Evolutionary conservation across 2,113 vertebrate genomes (phyloP).

Genomic region (Holacanthus passer): DNA sequence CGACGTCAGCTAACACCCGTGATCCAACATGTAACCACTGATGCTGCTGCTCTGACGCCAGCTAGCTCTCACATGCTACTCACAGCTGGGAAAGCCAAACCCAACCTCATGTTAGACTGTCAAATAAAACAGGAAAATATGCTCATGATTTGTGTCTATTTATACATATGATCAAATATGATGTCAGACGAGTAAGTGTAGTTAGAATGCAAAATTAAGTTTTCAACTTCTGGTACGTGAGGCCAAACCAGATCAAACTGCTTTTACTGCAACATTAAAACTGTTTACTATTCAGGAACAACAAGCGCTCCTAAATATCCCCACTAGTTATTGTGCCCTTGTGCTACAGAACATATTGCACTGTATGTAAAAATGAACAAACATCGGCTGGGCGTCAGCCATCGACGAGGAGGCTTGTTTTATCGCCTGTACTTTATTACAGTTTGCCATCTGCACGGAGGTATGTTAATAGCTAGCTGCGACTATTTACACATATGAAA

Average conservation of each 20-base stretch:
- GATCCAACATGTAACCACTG: slow-evolving; percentile 66
- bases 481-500: slow-evolving; percentile 85
- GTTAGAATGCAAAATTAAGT: slow-evolving; percentile 57
- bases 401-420: slow-evolving; percentile 81
- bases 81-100: slow-evolving; percentile 24
- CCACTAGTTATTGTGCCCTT: slow-evolving; percentile 83
- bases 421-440: slow-evolving; percentile 88
- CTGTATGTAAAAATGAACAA: slow-evolving; percentile 85
- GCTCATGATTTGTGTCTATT: not conserved
- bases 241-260: slow-evolving; percentile 70
- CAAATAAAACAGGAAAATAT: slow-evolving; percentile 14
- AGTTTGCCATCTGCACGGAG: slow-evolving; percentile 88
- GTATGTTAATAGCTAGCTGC: slow-evolving; percentile 88
- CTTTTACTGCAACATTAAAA: slow-evolving; percentile 80
- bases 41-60: slow-evolving; percentile 38
- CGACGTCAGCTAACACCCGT: slow-evolving; percentile 61
- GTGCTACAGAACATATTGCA: slow-evolving; percentile 83
- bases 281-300: slow-evolving; percentile 84
- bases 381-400: slow-evolving; percentile 82
- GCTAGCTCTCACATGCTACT: slow-evolving; percentile 39
- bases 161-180: slow-evolving; percentile 37
- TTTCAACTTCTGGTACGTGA: slow-evolving; percentile 64
- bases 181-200: slow-evolving; percentile 31
- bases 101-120: slow-evolving; percentile 15
- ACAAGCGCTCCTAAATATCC: slow-evolving; percentile 82